Evolutionary conservation across 2,888 invertebrate species (phyloP).

Genomic region (Lepetodrilus schrolli): DNA sequence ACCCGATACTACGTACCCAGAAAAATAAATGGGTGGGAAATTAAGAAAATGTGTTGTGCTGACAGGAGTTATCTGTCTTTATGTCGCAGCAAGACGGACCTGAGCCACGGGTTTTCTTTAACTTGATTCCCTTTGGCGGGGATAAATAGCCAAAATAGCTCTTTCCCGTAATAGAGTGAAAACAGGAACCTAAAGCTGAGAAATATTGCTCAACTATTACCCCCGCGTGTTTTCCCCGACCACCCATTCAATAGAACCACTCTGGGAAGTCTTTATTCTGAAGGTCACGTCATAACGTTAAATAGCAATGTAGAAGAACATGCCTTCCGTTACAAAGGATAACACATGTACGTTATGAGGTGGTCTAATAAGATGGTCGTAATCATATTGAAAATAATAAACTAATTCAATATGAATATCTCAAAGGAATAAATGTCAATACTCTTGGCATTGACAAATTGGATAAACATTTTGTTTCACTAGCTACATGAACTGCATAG

Average conservation of each 20-base stretch:
- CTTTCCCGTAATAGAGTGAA: slow-evolving; percentile 18
- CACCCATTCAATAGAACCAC: neutral
- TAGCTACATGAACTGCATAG: too few species aligned
- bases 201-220: neutral
- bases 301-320: too few species aligned
- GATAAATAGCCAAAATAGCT: slow-evolving; percentile 7
- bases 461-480: too few species aligned
- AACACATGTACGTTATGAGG: too few species aligned
- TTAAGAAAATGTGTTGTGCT: slow-evolving; percentile 18
- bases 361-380: too few species aligned
- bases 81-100: neutral
- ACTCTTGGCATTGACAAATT: too few species aligned
- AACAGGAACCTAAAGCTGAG: slow-evolving; percentile 7
- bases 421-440: too few species aligned
- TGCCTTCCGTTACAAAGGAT: too few species aligned
- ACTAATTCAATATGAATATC: too few species aligned
- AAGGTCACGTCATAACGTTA: slow-evolving; percentile 6
- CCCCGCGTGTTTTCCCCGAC: neutral
- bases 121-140: neutral
- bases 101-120: neutral
- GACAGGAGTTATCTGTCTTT: slow-evolving; percentile 24
- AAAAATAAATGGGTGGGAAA: slow-evolving; percentile 18
- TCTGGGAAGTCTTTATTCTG: neutral
- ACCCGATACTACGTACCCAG: neutral
- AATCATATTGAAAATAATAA: too few species aligned